Conservation (phyloP, 2,888 invertebrate species). For the Dione juno region DNA sequence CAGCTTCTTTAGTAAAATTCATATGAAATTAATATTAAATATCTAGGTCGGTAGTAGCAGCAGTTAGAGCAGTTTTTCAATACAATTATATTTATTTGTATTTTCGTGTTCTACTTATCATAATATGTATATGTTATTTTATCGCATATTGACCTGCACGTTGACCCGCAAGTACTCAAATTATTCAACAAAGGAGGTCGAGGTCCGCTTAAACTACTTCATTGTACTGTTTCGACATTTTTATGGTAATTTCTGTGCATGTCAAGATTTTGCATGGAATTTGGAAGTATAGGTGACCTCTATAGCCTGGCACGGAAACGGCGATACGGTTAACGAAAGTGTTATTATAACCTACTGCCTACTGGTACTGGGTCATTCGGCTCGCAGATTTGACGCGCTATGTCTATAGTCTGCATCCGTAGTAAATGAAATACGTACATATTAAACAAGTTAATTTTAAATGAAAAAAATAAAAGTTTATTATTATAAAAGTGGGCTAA, state of each 20-base stretch:
- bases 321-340: neutral
- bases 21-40: no score
- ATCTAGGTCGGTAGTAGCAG: no score
- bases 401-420: neutral
- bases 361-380: no score
- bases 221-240: neutral
- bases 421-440: no score
- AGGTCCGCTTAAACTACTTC: neutral
- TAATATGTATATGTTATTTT: neutral
- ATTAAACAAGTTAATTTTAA: no score
- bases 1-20: no score
- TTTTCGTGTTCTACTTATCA: neutral
- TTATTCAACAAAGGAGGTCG: conserved; percentile 18
- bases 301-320: neutral
- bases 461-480: no score
- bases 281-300: neutral
- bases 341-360: neutral
- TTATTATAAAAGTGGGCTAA: no score
- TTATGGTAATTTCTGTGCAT: neutral
- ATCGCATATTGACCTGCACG: conserved; percentile 12
- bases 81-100: neutral
- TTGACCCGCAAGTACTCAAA: conserved; percentile 8
- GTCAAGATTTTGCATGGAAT: neutral
- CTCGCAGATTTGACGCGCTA: no score
- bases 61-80: no score